phyloP scores from a whole-genome alignment of 2,113 vertebrate genomes.

The Corydoras sp. region DNA sequence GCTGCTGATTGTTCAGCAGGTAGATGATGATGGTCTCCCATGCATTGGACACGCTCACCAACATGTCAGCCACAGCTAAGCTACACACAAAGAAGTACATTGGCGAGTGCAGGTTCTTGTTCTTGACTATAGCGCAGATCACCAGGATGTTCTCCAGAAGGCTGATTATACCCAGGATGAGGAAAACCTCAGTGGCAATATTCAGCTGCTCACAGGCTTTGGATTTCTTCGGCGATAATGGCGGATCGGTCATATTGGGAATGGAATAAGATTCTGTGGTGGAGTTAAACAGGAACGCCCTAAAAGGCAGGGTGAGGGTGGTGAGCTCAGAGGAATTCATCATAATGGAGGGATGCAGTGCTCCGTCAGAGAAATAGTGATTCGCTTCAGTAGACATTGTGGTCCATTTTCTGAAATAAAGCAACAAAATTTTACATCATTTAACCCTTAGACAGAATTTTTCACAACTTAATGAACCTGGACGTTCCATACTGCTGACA shows the following conservation, averaged over 20 bases:
- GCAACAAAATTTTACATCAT: too few relatives aligned
- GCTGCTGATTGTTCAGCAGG: slow-evolving; percentile 62
- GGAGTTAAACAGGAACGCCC: too few relatives aligned
- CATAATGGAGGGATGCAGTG: not conserved
- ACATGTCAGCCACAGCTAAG: slow-evolving; percentile 77
- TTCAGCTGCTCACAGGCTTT: slow-evolving; percentile 77
- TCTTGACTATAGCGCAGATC: slow-evolving; percentile 75
- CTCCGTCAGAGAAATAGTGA: slow-evolving; percentile 8
- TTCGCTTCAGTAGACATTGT: not conserved
- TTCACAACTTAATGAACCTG: too few relatives aligned
- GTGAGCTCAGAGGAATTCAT: slow-evolving; percentile 42
- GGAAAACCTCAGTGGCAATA: slow-evolving; percentile 77
- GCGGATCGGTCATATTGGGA: slow-evolving; percentile 13
- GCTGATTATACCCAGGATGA: slow-evolving; percentile 73
- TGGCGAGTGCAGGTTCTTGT: slow-evolving; percentile 79
- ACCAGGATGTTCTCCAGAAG: slow-evolving; percentile 81
- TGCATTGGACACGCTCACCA: slow-evolving; percentile 81
- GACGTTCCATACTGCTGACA: too few relatives aligned
- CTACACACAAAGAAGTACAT: slow-evolving; percentile 87
- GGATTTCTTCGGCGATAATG: slow-evolving; percentile 28
- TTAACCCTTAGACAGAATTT: too few relatives aligned
- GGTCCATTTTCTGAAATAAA: too few relatives aligned
- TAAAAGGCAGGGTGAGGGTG: not conserved
- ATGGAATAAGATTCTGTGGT: too few relatives aligned
- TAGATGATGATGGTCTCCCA: slow-evolving; percentile 80